A percentile compares a stretch with the other conserved stretches of the same genome.
Evolutionary conservation across 2,888 invertebrate genomes (phyloP).

Genomic region (Charanyca ferruginea): DNA sequence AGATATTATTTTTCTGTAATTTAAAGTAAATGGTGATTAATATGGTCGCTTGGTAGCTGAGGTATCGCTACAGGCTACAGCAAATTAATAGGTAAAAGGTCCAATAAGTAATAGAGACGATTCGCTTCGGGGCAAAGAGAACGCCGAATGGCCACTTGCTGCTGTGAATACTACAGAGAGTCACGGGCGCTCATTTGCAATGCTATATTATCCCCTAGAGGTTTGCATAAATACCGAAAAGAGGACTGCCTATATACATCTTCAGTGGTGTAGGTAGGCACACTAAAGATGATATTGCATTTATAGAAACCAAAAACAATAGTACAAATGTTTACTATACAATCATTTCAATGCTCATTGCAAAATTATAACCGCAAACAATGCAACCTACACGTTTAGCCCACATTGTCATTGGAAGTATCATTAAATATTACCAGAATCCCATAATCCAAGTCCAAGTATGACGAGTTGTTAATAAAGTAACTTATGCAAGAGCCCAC

Average conservation of each 20-base stretch:
- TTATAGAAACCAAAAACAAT: conserved; percentile 21
- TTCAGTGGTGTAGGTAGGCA: too few species aligned
- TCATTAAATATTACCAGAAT: conserved; percentile 44
- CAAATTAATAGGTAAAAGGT: neutral
- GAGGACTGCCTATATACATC: neutral
- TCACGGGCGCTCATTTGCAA: neutral
- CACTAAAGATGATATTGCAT: neutral
- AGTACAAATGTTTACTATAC: conserved; percentile 21
- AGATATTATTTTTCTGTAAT: neutral
- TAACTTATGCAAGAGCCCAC: conserved; percentile 71
- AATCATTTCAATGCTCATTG: conserved; percentile 22
- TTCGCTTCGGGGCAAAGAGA: neutral
- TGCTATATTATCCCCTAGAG: neutral
- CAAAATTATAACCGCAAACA: conserved; percentile 9
- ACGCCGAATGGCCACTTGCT: conserved; percentile 6
- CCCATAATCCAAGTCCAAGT: conserved; percentile 57
- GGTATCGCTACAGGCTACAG: too few species aligned
- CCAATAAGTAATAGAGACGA: neutral
- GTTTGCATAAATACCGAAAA: neutral
- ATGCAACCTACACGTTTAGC: conserved; percentile 27
- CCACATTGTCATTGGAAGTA: conserved; percentile 46
- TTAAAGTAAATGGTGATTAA: neutral
- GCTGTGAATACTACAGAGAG: neutral
- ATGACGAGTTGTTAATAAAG: conserved; percentile 61
- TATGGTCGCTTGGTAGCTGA: neutral